phyloP scores from a whole-genome alignment of 2,113 vertebrate genomes.

The Prionailurus viverrinus region DNA sequence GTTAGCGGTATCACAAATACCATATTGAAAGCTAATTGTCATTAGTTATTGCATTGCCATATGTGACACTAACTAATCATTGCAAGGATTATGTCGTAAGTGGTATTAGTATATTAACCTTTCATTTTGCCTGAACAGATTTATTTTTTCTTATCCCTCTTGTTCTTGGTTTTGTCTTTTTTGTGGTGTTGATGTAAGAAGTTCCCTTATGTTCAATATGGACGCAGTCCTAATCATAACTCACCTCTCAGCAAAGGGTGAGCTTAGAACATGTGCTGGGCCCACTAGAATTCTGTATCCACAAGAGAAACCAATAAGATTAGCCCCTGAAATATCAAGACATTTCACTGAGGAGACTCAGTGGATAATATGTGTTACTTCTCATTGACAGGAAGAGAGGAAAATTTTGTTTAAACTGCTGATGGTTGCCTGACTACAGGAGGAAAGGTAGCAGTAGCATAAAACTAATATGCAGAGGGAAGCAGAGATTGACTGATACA shows the following conservation, averaged over 20 bases:
- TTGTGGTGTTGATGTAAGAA: not conserved
- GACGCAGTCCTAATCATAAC: not conserved
- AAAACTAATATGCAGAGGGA: not conserved
- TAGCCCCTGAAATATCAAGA: not conserved
- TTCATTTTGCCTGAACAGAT: not conserved
- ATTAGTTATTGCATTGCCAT: not conserved
- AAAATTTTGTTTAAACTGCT: not conserved
- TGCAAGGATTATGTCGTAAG: not conserved
- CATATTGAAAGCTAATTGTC: not conserved
- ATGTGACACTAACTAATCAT: not conserved
- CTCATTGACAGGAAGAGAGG: not conserved
- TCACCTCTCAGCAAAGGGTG: not conserved
- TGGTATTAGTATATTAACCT: not conserved
- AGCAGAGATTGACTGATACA: not conserved
- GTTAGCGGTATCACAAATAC: not conserved
- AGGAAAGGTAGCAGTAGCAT: not conserved
- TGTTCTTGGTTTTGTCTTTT: not conserved
- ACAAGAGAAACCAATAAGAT: not conserved
- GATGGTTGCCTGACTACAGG: not conserved
- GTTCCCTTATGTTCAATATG: not conserved
- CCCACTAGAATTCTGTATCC: not conserved
- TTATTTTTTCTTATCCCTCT: not conserved
- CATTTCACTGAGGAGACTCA: not conserved
- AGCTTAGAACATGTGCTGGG: not conserved
- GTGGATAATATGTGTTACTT: not conserved